Percentiles rank a stretch among this genome's conserved stretches.
phyloP scores from a whole-genome alignment of 1,140 invertebrate species.

The Leptinotarsa defecta region DNA sequence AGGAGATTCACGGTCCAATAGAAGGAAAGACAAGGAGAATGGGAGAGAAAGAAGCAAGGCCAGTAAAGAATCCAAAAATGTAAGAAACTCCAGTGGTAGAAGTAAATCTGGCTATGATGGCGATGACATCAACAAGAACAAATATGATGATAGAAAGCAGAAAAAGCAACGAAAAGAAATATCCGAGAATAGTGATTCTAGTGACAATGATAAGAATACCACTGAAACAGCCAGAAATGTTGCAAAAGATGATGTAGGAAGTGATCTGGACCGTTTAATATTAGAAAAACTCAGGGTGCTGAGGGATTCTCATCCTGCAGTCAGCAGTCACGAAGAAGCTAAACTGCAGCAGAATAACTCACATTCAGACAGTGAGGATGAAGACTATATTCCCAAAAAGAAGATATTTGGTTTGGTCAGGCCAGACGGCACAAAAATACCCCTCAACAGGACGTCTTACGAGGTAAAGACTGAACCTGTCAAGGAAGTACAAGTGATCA shows the following conservation, averaged over 20 bases:
- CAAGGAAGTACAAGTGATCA: constrained; percentile 40
- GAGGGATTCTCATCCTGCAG: constrained; percentile 12
- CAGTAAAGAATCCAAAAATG: background rate
- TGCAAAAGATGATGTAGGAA: constrained; percentile 11
- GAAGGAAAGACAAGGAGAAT: constrained; percentile 17
- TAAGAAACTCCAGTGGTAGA: constrained; percentile 30
- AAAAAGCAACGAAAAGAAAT: constrained; percentile 23
- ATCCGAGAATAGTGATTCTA: constrained; percentile 37
- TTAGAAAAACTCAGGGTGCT: constrained; percentile 33
- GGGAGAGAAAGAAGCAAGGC: constrained; percentile 20
- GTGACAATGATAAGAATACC: constrained; percentile 30
- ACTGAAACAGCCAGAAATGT: background rate
- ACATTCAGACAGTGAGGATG: constrained; percentile 33
- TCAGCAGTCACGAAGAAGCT: background rate
- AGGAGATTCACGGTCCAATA: constrained; percentile 1
- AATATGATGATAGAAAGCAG: constrained; percentile 1
- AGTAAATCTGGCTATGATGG: constrained; percentile 24
- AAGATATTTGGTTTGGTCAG: constrained; percentile 57
- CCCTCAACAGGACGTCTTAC: constrained; percentile 27
- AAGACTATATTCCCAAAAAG: constrained; percentile 33
- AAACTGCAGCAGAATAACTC: constrained; percentile 1
- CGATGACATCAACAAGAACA: constrained; percentile 12
- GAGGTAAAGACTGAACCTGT: constrained; percentile 27
- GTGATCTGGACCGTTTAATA: constrained; percentile 35
- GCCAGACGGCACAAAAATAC: constrained; percentile 58